These are phyloP conservation scores for Phyto melanocephala DNA, from an alignment of 2,888 invertebrate species.

Conservation along the genomic window DNA sequence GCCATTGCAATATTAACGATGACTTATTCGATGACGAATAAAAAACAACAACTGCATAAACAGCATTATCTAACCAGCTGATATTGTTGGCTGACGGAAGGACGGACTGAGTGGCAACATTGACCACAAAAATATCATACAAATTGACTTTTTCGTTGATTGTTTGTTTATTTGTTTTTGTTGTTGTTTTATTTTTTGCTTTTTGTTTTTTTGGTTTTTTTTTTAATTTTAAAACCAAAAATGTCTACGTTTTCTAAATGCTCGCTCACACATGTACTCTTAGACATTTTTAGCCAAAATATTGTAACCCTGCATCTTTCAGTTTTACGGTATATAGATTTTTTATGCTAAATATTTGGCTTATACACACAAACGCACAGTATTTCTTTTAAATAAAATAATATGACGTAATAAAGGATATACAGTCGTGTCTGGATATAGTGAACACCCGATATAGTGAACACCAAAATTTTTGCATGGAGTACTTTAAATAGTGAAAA, in stretches of 20 bases:
- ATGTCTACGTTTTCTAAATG: constrained; percentile 7
- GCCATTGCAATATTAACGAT: constrained; percentile 8
- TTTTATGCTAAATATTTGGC: too few relatives aligned
- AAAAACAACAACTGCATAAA: constrained; percentile 31
- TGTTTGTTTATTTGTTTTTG: too few relatives aligned
- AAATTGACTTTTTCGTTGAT: constrained; percentile 8
- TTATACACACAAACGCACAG: too few relatives aligned
- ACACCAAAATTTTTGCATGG: too few relatives aligned
- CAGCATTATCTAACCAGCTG: constrained; percentile 51
- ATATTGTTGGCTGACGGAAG: constrained; percentile 10
- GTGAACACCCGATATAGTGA: too few relatives aligned
- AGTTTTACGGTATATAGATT: too few relatives aligned
- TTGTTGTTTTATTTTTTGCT: too few relatives aligned
- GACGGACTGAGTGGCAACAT: constrained; percentile 50
- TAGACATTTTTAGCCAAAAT: neutral
- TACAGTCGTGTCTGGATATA: too few relatives aligned
- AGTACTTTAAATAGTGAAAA: too few relatives aligned
- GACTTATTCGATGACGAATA: constrained; percentile 57
- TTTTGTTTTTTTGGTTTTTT: neutral
- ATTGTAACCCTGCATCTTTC: too few relatives aligned
- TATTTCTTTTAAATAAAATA: too few relatives aligned
- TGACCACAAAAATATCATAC: constrained; percentile 47
- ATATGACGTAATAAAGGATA: too few relatives aligned
- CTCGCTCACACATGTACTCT: neutral
- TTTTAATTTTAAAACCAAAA: constrained; percentile 38